Percentiles rank a stretch among this genome's conserved stretches.
Conservation (phyloP, 2,797 vertebrate species). For the Neosilurus mollespiculum region DNA sequence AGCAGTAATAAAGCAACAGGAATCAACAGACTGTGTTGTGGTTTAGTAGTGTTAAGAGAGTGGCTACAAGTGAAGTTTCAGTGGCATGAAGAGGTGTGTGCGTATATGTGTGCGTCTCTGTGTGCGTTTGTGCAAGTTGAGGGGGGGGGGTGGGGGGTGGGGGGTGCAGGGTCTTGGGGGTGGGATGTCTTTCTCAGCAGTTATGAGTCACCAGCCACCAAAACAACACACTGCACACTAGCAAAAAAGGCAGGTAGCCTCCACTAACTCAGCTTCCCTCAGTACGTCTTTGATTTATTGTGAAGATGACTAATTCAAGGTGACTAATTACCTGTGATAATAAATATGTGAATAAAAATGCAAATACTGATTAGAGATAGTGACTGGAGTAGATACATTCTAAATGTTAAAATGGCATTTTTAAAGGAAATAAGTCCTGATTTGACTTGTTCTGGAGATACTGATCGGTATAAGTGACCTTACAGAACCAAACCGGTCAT, state of each 20-base stretch:
- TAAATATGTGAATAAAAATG: neutral
- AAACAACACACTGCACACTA: conserved; percentile 1
- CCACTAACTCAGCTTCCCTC: neutral
- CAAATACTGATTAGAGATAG: neutral
- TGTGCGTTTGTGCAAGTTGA: neutral
- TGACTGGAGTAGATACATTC: neutral
- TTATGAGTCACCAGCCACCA: conserved; percentile 48
- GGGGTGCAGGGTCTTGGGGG: neutral
- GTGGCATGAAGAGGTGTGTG: conserved; percentile 36
- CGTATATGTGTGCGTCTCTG: neutral
- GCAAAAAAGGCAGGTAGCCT: neutral
- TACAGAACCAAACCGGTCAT: too few relatives aligned
- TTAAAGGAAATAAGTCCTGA: neutral
- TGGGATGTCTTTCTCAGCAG: conserved; percentile 48
- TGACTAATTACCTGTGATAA: conserved; percentile 6
- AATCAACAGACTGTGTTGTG: conserved; percentile 40
- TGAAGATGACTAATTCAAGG: conserved; percentile 14
- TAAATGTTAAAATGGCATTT: neutral
- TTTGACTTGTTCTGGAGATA: neutral
- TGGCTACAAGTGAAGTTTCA: conserved; percentile 50
- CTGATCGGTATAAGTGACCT: too few relatives aligned
- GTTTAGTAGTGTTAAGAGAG: conserved; percentile 49
- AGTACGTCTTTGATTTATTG: neutral
- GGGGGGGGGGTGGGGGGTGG: neutral
- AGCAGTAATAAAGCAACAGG: conserved; percentile 34